Evolutionary conservation across 2,888 invertebrate species (phyloP), one percentile per base, ranked within the genome.

Genomic region (Fragum whitleyi): DNA sequence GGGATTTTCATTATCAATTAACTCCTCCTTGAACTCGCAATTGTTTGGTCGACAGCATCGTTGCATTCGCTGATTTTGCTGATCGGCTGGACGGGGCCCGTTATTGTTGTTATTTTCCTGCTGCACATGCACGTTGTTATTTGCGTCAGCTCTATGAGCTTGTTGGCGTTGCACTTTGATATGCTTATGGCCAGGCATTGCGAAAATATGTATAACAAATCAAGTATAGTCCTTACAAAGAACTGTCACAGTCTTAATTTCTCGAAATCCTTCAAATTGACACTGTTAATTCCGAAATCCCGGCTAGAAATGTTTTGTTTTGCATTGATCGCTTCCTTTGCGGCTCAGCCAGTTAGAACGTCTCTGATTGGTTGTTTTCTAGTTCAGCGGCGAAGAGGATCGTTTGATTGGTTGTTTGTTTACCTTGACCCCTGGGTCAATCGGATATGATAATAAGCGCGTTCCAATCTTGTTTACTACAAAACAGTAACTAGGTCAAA

Each of bases 171-270:
- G 88, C 69, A 79, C 86, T 69, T 85, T 86, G 57, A 77, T 85
- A 76, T 91, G 89, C 80, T 90, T 90, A 71, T 88, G 87, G 69
- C 91, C 89, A 51, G 92, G 92, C 92, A 91, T 91, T 32, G 57
- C 86, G 51, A 51, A 51, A 71, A 61, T 70, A 69, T 36, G 47
- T 23, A 28, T 57, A 19, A 7, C 28, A 47, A 62, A 74, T 55
- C 77, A 71, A 65, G 51, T 69, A 14, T 68, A 51, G 79, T 72
- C 42, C 29, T 69, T 57, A 61, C 47, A 72, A 28, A 65, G 32
- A 67, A 73, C 36, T 85, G 85, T 74, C 85, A 85, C 68, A 55
- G 26, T 39, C 28, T 71, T 78, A 39, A 70, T 80, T 53, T 57
- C 61, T 51, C 59, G 55, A 47, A 74, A 83, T 39, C 28, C 47